A percentile compares a stretch with the other conserved stretches of the same genome.
These are phyloP conservation scores for Austrofundulus limnaeus DNA, from an alignment of 2,113 vertebrate genomes.

Conservation along the genomic window DNA sequence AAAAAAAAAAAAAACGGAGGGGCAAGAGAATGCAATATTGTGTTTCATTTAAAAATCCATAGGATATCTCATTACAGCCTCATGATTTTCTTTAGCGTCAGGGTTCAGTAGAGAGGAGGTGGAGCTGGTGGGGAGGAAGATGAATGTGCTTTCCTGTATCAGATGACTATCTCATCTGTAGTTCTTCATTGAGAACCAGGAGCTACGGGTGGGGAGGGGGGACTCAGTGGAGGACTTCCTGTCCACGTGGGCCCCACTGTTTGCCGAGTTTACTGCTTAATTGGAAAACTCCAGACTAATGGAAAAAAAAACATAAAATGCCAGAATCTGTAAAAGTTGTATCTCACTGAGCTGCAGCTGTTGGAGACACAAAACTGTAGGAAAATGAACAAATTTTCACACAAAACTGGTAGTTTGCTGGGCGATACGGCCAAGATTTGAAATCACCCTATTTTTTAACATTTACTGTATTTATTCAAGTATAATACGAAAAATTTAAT, in stretches of 20 bases:
- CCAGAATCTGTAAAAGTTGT: neutral
- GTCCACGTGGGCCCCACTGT: constrained; percentile 14
- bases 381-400: neutral
- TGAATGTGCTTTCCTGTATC: constrained; percentile 61
- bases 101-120: constrained; percentile 32
- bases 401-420: too few relatives aligned
- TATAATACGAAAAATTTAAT: too few relatives aligned
- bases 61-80: constrained; percentile 72
- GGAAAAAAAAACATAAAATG: constrained; percentile 7
- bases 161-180: constrained; percentile 65
- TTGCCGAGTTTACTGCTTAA: constrained; percentile 14
- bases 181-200: constrained; percentile 37
- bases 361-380: too few relatives aligned
- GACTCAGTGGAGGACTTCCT: constrained; percentile 54
- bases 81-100: constrained; percentile 66
- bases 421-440: too few relatives aligned
- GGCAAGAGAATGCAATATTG: constrained; percentile 67
- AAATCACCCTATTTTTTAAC: too few relatives aligned
- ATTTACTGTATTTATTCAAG: too few relatives aligned
- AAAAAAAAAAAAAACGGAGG: constrained; percentile 41
- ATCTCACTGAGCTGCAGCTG: too few relatives aligned
- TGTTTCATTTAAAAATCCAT: constrained; percentile 77
- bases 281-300: constrained; percentile 29
- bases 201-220: constrained; percentile 3
- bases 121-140: constrained; percentile 55